These are phyloP conservation scores for Apotomis betuletana DNA, from an alignment of 2,888 invertebrate genomes.

Conservation along the genomic window DNA sequence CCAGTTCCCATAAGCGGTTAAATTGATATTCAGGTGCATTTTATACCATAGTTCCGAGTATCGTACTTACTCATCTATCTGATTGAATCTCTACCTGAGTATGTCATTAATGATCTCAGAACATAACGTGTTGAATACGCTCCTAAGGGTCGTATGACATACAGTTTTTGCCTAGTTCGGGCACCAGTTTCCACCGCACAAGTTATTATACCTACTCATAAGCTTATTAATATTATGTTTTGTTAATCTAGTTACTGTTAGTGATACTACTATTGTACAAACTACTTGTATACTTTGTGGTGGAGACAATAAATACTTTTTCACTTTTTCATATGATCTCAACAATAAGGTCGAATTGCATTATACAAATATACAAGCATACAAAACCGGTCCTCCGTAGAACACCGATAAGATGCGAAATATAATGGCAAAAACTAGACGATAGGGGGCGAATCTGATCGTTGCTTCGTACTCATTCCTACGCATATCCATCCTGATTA, in stretches of 20 bases:
- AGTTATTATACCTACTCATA: no score
- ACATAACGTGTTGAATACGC: conserved; percentile 15
- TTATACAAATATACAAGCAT: not conserved
- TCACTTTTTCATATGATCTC: no score
- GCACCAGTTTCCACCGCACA: no score
- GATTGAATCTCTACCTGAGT: conserved; percentile 12
- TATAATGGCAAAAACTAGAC: not conserved
- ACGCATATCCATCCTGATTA: conserved; percentile 17
- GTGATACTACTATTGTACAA: no score
- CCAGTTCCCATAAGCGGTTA: not conserved
- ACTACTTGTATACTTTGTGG: no score
- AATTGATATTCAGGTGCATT: conserved; percentile 5
- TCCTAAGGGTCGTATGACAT: conserved; percentile 17
- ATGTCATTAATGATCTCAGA: conserved; percentile 33
- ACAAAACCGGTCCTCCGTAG: not conserved
- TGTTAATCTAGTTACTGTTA: no score
- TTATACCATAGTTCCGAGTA: conserved; percentile 9
- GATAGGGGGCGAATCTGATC: conserved; percentile 1
- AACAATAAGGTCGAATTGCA: conserved; percentile 4
- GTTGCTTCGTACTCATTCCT: conserved; percentile 13
- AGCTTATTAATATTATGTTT: no score
- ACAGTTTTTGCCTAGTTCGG: no score
- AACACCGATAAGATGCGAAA: not conserved
- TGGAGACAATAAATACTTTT: no score
- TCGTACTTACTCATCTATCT: not conserved